These are phyloP conservation scores for Actinostola sp. DNA, from an alignment of 92 coral and sea anemone genomes.

Conservation along the genomic window DNA sequence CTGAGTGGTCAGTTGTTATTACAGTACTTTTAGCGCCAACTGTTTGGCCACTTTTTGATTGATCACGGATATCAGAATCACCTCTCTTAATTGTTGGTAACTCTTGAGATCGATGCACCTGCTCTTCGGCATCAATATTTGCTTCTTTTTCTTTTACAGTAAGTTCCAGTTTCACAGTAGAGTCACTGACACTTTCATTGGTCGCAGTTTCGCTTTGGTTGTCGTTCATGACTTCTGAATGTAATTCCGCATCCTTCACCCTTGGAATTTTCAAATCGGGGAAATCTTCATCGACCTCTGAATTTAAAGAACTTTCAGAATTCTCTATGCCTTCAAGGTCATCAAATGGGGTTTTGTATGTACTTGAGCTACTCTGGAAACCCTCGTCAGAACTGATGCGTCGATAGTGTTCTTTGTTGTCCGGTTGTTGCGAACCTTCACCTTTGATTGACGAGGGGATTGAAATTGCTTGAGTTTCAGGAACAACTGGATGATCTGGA, in stretches of 20 bases:
- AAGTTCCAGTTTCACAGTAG: too few species aligned
- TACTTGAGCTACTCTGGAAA: background rate
- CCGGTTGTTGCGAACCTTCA: background rate
- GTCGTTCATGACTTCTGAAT: too few species aligned
- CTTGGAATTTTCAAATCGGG: slow-evolving; percentile 1
- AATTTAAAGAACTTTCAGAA: background rate
- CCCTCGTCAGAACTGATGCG: slow-evolving; percentile 3
- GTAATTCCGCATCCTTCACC: too few species aligned
- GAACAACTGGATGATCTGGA: too few species aligned
- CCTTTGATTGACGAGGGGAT: background rate
- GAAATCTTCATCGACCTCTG: slow-evolving; percentile 22
- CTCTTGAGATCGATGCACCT: too few species aligned
- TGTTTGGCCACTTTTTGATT: too few species aligned
- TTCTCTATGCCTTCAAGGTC: slow-evolving; percentile 25
- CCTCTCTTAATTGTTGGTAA: too few species aligned
- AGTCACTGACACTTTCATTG: background rate
- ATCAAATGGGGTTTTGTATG: slow-evolving; percentile 39
- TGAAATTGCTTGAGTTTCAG: too few species aligned
- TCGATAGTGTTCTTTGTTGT: background rate
- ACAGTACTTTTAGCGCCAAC: background rate
- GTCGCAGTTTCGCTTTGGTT: background rate
- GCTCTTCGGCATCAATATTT: too few species aligned
- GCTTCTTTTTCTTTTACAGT: too few species aligned
- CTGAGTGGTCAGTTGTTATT: slow-evolving; percentile 5
- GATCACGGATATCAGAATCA: too few species aligned